These are phyloP conservation scores for Xestia ashworthii DNA, from an alignment of 2,888 invertebrate genomes.

Conservation along the genomic window DNA sequence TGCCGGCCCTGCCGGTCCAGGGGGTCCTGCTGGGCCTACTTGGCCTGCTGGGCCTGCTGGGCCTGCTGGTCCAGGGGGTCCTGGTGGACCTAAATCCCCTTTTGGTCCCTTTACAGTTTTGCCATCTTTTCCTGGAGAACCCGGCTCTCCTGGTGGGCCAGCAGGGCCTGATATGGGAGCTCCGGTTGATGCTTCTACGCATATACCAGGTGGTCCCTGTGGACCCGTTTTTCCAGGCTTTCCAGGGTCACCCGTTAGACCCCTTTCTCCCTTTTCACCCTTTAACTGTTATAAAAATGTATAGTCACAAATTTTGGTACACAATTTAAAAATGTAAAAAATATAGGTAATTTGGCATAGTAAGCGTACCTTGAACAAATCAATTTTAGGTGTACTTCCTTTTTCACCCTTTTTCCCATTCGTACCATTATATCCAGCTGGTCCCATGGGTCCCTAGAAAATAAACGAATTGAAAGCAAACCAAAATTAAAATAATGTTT, in stretches of 20 bases:
- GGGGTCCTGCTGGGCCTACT: not conserved
- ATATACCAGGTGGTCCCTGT: slow-evolving; percentile 67
- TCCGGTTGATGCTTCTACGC: slow-evolving; percentile 45
- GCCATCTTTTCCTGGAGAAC: slow-evolving; percentile 75
- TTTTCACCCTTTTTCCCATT: slow-evolving; percentile 79
- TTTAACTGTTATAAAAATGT: slow-evolving; percentile 71
- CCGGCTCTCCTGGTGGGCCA: slow-evolving; percentile 67
- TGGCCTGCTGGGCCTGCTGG: not conserved
- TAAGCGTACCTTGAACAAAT: slow-evolving; percentile 73
- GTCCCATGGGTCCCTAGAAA: slow-evolving; percentile 68
- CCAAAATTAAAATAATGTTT: not conserved
- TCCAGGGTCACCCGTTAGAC: slow-evolving; percentile 74
- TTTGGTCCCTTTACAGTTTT: slow-evolving; percentile 78
- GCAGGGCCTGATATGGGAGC: slow-evolving; percentile 59
- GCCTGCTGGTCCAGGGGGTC: not conserved
- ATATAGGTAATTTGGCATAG: not conserved
- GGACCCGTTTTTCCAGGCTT: slow-evolving; percentile 71
- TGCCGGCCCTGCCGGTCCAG: not conserved
- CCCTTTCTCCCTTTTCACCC: slow-evolving; percentile 80
- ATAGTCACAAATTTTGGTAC: not conserved
- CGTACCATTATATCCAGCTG: slow-evolving; percentile 69
- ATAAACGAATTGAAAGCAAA: not conserved
- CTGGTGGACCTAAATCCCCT: slow-evolving; percentile 75
- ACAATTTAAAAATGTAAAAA: not conserved
- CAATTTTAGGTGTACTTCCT: slow-evolving; percentile 73